A percentile compares a stretch with the other conserved stretches of the same genome.
Conservation (phyloP, 2,797 vertebrate species). For the Halcyon smyrnensis region DNA sequence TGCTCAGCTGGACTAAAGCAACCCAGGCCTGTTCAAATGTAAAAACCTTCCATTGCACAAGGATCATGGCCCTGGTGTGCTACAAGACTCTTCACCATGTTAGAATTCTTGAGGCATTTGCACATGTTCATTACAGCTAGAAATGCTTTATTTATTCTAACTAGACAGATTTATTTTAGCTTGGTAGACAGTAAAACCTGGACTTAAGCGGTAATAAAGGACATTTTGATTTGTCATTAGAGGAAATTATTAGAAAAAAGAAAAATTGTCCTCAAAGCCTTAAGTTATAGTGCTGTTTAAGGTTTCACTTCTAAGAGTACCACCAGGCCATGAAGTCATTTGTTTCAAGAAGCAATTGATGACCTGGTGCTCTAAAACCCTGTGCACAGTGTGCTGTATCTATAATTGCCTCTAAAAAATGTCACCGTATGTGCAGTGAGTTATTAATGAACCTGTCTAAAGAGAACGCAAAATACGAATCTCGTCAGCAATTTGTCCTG, state of each 20-base stretch:
- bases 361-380: background rate
- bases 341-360: background rate
- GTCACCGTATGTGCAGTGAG: background rate
- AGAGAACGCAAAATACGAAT: background rate
- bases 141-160: background rate
- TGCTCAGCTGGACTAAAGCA: background rate
- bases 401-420: constrained; percentile 7
- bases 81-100: background rate
- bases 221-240: background rate
- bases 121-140: background rate
- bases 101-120: background rate
- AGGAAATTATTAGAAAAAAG: background rate
- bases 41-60: too few species aligned
- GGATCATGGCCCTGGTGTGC: accelerated
- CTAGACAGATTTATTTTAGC: background rate
- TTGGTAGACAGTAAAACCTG: background rate
- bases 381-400: background rate
- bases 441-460: background rate
- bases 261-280: background rate
- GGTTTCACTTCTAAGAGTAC: background rate
- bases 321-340: background rate
- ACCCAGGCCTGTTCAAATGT: background rate
- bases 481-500: background rate
- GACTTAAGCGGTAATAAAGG: background rate
- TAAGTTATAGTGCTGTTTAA: background rate